Evolutionary conservation across 2,797 vertebrate species (phyloP), one percentile per base, ranked within the genome.

Genomic region (Triplophysa yarkandensis): DNA sequence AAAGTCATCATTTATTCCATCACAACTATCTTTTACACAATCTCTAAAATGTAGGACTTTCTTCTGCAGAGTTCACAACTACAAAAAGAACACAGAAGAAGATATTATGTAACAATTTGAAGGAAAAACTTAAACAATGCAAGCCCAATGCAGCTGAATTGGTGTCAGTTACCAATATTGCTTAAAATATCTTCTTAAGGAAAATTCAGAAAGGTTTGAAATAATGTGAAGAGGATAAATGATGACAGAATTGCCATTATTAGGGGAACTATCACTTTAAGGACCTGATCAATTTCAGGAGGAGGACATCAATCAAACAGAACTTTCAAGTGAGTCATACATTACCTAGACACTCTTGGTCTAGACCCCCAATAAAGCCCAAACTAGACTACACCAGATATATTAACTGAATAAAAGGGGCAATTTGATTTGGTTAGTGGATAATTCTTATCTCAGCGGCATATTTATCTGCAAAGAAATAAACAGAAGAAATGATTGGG

Each of bases 381-480:
- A 74, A 55, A 55, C 54, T 44, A 65, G 46, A 77, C 64, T 48
- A 77, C 54, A 68, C 66, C 64, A 77, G 66, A 82, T 63, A 69
- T 17, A 34, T 80, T 77, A 77, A 58, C 61, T 61, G 79, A 84
- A 85, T 81, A 81, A 84, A 69, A 66, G 75, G 61, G 50, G 16
- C 73, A 81, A 58, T 82, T 83, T 23, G 34, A 78, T 76, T 78
- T 83, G 84, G 71, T 73, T 72, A 76, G 69, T 78, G 79, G 83
- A 82, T 83, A 86, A 84, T 75, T 80, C 77, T 77, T 73, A 58
- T 71, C 71, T 69, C 28, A 21, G 36, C 50, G 55, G 67, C 41
- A 62, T 58, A 68, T 68, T 77, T 66, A 68, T 74, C 36, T 34
- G 41, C 68, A 75, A 68, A 61, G 43, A 80, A 61, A 61, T 54